Conservation (phyloP, 2,888 invertebrate species). For the Apocheima hispidaria region DNA sequence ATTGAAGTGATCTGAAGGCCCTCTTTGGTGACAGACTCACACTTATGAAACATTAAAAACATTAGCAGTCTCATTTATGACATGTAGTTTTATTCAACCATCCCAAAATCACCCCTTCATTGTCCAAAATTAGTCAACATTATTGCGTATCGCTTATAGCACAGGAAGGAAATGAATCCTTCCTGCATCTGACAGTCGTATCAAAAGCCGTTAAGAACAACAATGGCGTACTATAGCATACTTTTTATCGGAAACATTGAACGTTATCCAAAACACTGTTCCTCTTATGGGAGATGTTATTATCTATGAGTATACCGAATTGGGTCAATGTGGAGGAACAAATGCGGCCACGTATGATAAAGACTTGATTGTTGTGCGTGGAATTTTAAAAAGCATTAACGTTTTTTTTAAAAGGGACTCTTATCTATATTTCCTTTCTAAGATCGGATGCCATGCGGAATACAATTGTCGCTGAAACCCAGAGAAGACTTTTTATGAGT, state of each 20-base stretch:
- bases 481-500: too few relatives aligned
- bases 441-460: neutral
- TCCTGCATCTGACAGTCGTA: conserved; percentile 54
- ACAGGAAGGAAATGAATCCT: too few relatives aligned
- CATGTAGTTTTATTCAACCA: conserved; percentile 21
- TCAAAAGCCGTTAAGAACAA: conserved; percentile 49
- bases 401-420: too few relatives aligned
- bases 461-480: too few relatives aligned
- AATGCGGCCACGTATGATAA: conserved; percentile 54
- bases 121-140: conserved; percentile 54
- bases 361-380: conserved; percentile 29
- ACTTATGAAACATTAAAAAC: neutral
- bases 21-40: neutral
- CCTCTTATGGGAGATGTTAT: conserved; percentile 69
- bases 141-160: conserved; percentile 51
- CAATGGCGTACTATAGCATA: conserved; percentile 42
- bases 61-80: conserved; percentile 11
- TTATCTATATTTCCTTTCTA: too few relatives aligned
- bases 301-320: conserved; percentile 70
- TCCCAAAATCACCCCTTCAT: conserved; percentile 31
- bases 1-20: too few relatives aligned
- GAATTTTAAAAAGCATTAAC: neutral
- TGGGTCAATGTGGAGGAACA: conserved; percentile 65
- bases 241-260: conserved; percentile 58
- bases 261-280: conserved; percentile 60